phyloP scores from a whole-genome alignment of 2,888 invertebrate genomes.

The Cosmia trapezina region DNA sequence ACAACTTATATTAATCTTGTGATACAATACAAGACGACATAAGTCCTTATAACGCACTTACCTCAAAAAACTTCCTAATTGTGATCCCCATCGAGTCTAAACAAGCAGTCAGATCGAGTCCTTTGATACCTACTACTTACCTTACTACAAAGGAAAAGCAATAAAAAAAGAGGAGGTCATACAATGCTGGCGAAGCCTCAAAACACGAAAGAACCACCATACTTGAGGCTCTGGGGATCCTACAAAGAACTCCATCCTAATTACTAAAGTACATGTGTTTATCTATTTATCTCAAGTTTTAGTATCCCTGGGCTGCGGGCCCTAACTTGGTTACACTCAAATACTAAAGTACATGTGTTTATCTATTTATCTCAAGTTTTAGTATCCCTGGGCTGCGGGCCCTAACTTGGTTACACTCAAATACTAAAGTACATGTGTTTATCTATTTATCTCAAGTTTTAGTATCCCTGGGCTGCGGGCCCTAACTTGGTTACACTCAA shows the following conservation, averaged over 20 bases:
- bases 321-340: conserved; percentile 61
- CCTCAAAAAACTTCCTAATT: conserved; percentile 15
- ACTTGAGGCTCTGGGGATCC: conserved; percentile 17
- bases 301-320: conserved; percentile 34
- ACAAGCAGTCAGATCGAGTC: conserved; percentile 34
- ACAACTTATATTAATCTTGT: no score
- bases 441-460: conserved; percentile 56
- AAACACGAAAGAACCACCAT: conserved; percentile 20
- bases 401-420: conserved; percentile 61
- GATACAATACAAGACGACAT: background rate
- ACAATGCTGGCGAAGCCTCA: conserved; percentile 6
- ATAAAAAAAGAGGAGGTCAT: conserved; percentile 41
- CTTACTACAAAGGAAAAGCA: conserved; percentile 46
- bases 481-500: conserved; percentile 61
- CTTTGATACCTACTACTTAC: conserved; percentile 29
- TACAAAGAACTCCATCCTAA: conserved; percentile 43
- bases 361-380: conserved; percentile 56
- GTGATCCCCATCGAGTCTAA: conserved; percentile 18
- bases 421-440: conserved; percentile 65
- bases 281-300: conserved; percentile 56
- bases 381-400: conserved; percentile 34
- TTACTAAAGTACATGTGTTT: conserved; percentile 56
- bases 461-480: conserved; percentile 34
- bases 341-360: conserved; percentile 65
- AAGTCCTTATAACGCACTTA: background rate